A percentile compares a stretch with the other conserved stretches of the same genome.
phyloP scores from a whole-genome alignment of 1,140 invertebrate species.

The Pinna nobilis region DNA sequence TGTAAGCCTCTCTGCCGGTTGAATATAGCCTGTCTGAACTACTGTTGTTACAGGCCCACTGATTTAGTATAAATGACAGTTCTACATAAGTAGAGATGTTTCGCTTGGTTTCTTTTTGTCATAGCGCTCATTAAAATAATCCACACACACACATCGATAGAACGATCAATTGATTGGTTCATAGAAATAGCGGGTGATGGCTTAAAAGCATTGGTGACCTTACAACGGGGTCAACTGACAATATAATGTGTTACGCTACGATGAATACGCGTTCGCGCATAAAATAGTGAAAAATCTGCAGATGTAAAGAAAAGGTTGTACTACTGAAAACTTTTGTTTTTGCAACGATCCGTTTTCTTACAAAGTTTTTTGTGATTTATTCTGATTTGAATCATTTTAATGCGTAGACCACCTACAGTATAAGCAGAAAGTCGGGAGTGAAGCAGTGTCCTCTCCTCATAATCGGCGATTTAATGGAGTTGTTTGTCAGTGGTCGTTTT shows the following conservation, averaged over 20 bases:
- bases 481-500: not conserved
- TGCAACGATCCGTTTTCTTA: not conserved
- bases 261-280: constrained; percentile 19
- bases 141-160: constrained; percentile 33
- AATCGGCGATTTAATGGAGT: not conserved
- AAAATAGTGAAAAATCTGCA: not conserved
- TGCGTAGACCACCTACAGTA: constrained; percentile 15
- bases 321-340: constrained; percentile 22
- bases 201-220: constrained; percentile 9
- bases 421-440: not conserved
- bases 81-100: constrained; percentile 31
- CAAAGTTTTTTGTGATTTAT: constrained; percentile 20
- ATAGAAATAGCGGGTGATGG: constrained; percentile 28
- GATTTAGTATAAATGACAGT: constrained; percentile 21
- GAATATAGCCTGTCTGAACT: constrained; percentile 2
- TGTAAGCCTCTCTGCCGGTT: too few relatives aligned
- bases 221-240: not conserved
- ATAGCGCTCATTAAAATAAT: constrained; percentile 47
- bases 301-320: not conserved
- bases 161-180: constrained; percentile 37
- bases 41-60: not conserved
- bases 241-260: constrained; percentile 6
- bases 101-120: constrained; percentile 36
- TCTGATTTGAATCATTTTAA: constrained; percentile 10
- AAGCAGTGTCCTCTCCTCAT: not conserved